A percentile compares a stretch with the other conserved stretches of the same genome.
phyloP scores from a whole-genome alignment of 2,888 invertebrate genomes.

The Heliconius hortense region DNA sequence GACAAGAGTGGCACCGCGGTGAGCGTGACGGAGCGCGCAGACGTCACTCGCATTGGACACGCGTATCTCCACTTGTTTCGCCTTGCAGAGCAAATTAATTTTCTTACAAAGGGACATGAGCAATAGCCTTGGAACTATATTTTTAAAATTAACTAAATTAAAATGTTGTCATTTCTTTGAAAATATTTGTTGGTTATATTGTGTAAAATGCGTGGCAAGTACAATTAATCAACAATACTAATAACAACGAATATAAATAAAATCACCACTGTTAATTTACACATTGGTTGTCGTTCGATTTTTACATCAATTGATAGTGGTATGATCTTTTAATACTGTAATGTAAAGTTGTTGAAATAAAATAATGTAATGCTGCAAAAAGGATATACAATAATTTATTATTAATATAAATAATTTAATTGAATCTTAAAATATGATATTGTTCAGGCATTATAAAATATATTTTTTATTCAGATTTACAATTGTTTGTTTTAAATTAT shows the following conservation, averaged over 20 bases:
- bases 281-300: neutral
- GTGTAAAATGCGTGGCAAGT: neutral
- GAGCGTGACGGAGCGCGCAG: conserved; percentile 49
- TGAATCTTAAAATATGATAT: too few species aligned
- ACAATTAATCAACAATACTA: neutral
- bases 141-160: conserved; percentile 2
- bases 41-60: conserved; percentile 53
- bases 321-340: too few species aligned
- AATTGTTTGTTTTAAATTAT: too few species aligned
- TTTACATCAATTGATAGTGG: neutral
- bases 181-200: too few species aligned
- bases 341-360: too few species aligned
- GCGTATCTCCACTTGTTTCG: conserved; percentile 51
- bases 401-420: too few species aligned
- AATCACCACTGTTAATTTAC: neutral
- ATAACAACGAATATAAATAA: neutral
- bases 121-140: conserved; percentile 1
- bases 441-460: too few species aligned
- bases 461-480: too few species aligned
- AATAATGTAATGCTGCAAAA: too few species aligned
- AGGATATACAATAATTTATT: too few species aligned
- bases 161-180: neutral
- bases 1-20: conserved; percentile 44
- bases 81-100: conserved; percentile 44
- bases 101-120: conserved; percentile 19